Conservation (phyloP, 2,888 invertebrate species). For the Leptogaster cylindrica region DNA sequence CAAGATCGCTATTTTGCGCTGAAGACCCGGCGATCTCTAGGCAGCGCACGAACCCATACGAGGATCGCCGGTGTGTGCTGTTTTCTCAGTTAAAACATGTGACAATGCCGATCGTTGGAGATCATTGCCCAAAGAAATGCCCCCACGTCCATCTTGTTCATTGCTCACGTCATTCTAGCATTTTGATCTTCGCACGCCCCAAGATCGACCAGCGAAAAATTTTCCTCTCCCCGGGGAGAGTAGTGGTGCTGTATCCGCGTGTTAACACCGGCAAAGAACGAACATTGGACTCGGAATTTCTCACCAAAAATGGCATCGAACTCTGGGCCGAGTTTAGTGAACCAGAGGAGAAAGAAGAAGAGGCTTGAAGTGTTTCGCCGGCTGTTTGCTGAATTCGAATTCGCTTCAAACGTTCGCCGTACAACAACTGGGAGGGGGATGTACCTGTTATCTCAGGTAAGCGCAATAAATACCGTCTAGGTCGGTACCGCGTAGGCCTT, state of each 20-base stretch:
- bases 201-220: neutral
- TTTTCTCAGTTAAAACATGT: no score
- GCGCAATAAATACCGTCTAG: conserved; percentile 13
- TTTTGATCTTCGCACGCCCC: neutral
- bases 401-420: neutral
- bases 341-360: neutral
- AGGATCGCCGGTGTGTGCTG: no score
- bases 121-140: neutral
- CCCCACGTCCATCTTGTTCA: conserved; percentile 4
- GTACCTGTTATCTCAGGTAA: neutral
- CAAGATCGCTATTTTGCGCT: no score
- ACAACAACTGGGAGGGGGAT: conserved; percentile 6
- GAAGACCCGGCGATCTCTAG: no score
- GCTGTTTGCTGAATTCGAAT: neutral
- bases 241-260: no score
- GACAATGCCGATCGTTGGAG: no score
- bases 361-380: neutral
- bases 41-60: no score
- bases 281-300: conserved; percentile 21
- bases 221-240: neutral
- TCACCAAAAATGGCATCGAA: conserved; percentile 37
- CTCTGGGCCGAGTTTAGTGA: conserved; percentile 30
- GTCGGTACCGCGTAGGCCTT: neutral
- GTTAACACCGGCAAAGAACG: no score
- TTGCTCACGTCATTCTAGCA: conserved; percentile 1